Base-by-base conservation (phyloP, 2,888 invertebrate species). In the Mesopsocus fuscifrons region DNA sequence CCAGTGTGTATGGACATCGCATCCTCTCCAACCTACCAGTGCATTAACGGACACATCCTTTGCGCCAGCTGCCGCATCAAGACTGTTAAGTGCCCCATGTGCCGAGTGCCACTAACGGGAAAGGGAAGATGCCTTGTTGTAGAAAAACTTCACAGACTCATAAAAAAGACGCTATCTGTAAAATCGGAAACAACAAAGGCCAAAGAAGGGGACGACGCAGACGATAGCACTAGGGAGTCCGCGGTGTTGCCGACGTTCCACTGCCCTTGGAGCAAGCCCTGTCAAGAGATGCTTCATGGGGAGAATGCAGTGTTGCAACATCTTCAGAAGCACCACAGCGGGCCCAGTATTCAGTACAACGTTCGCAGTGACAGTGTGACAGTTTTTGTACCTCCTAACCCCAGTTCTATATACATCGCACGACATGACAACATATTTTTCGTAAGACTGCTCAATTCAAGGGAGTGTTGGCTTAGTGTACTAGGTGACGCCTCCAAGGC, bases 1-100 rank as follows among this genome's bases (percentile, higher is more conserved):
- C 65, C 65, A 47, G 60, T 65, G 47, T 65, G 65, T 52, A 57
- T 65, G 48, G 65, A 65, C 57, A 62, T 63, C 52, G 50, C 52
- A 5, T 46, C 50, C 9, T 63, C 64, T 49, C 64, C 64, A 42
- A 61, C 62, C 47, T 61, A 59, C 57, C 65, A 65, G 52, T 65
- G 65, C 50, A 61, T 61, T 55, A 62, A 65, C 52, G 65, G 65
- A 48, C 65, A 65, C 54, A 58, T 64, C 45, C 55, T 64, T 16
- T 65, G 65, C 51, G 59, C 60, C 53, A 57, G 59, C 51, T 65
- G 65, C 53, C 61, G 64, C 49, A 55, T 56, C 50, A 59, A 62
- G 46, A 59, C 62, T 20, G 58, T 59, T 41, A 59, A 60, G 50
- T 65, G 65, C 53, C 64, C 65, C 42, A 59, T 65, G 45, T 65